Evolutionary conservation across 2,888 invertebrate genomes (phyloP).

Genomic region (Caenorhabditis virilis): DNA sequence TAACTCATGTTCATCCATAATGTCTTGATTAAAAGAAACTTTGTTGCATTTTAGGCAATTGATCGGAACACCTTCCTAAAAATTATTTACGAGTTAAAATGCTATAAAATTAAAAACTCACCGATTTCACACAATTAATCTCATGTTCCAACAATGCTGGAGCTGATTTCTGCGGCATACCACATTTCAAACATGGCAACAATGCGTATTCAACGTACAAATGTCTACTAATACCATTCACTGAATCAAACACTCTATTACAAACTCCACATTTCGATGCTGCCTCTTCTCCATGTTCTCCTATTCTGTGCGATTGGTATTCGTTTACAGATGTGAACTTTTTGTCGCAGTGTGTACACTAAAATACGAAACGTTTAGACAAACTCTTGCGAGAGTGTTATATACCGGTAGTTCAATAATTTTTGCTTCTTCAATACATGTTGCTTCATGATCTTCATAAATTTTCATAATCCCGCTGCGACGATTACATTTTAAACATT

Average conservation of each 20-base stretch:
- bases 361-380: not conserved
- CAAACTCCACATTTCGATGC: not conserved
- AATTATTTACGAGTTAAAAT: not conserved
- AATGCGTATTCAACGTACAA: not conserved
- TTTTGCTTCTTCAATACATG: not conserved
- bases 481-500: not conserved
- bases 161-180: not conserved
- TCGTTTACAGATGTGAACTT: not conserved
- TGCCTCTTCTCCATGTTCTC: not conserved
- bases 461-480: not conserved
- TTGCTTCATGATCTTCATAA: conserved; percentile 1
- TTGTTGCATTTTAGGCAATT: conserved; percentile 2
- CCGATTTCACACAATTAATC: conserved; percentile 1
- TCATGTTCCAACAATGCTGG: conserved; percentile 1
- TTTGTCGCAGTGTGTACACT: not conserved
- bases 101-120: not conserved
- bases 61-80: not conserved
- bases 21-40: not conserved
- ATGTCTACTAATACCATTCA: not conserved
- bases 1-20: not conserved
- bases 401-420: not conserved
- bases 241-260: not conserved
- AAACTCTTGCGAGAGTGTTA: not conserved
- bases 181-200: conserved; percentile 7
- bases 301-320: not conserved